Evolutionary conservation across 2,888 invertebrate genomes (phyloP).

Genomic region (Mimumesa dahlbomi): DNA sequence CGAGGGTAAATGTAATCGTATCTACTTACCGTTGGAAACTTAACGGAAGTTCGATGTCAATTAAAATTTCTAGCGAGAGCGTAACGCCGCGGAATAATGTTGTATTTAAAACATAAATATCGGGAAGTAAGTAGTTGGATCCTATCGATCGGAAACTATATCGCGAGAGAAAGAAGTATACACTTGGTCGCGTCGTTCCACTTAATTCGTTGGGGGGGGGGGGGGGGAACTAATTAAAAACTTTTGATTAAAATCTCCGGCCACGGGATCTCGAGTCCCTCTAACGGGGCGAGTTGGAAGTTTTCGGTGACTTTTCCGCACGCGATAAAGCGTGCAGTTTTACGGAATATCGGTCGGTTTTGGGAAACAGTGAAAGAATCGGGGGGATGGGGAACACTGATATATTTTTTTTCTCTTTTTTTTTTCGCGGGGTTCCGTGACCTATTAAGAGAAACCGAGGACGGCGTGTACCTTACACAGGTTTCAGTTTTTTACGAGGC

Average conservation of each 20-base stretch:
- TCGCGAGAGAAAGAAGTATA: too few relatives aligned
- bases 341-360: not conserved
- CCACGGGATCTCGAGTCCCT: too few relatives aligned
- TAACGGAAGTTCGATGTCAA: not conserved
- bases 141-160: not conserved
- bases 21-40: not conserved
- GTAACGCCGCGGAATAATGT: not conserved
- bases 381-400: too few relatives aligned
- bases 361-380: not conserved
- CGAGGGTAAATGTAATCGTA: too few relatives aligned
- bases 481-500: conserved; percentile 7
- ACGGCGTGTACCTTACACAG: not conserved
- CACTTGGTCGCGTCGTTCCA: too few relatives aligned
- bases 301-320: too few relatives aligned
- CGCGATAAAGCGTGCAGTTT: too few relatives aligned
- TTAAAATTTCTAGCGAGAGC: conserved; percentile 5
- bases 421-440: not conserved
- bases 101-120: not conserved
- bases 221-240: too few relatives aligned
- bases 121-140: not conserved
- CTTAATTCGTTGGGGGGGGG: too few relatives aligned
- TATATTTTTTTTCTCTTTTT: too few relatives aligned
- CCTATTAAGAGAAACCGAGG: not conserved
- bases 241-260: too few relatives aligned
- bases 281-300: too few relatives aligned